Conservation (phyloP, 2,888 invertebrate species). For the Athalia circularis region DNA sequence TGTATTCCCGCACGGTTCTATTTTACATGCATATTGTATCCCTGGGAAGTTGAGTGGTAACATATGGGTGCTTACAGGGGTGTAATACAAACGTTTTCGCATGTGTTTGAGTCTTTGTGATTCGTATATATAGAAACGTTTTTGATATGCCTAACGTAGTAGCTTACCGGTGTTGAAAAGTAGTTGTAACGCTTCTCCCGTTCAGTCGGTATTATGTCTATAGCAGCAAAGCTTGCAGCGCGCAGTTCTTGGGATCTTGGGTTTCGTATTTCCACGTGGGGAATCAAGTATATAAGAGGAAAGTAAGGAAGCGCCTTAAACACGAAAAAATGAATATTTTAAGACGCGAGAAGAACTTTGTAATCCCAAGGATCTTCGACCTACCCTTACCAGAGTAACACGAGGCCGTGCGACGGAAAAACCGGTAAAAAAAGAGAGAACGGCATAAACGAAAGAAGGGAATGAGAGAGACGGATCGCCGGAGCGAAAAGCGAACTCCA, state of each 20-base stretch:
- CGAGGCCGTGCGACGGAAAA: not conserved
- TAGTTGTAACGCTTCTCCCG: slow-evolving; percentile 9
- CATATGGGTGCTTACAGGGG: no score
- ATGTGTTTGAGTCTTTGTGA: no score
- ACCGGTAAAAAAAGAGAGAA: slow-evolving; percentile 36
- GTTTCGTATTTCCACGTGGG: slow-evolving; percentile 14
- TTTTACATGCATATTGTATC: no score
- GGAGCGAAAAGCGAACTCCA: slow-evolving; percentile 49
- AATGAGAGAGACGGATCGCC: slow-evolving; percentile 47
- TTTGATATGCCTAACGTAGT: no score
- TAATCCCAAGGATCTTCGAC: slow-evolving; percentile 29
- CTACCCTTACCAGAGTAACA: not conserved
- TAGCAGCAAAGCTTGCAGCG: not conserved
- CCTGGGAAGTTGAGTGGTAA: no score
- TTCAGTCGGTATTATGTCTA: not conserved
- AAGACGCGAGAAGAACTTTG: slow-evolving; percentile 36
- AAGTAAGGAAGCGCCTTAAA: slow-evolving; percentile 33
- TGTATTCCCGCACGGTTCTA: no score
- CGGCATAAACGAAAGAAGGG: slow-evolving; percentile 47
- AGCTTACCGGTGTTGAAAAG: no score
- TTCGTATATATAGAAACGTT: no score
- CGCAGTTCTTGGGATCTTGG: not conserved
- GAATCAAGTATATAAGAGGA: not conserved
- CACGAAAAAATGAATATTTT: slow-evolving; percentile 41
- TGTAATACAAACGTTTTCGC: no score